Evolutionary conservation across 2,888 invertebrate species (phyloP).

Genomic region (Melinaea marsaeus): DNA sequence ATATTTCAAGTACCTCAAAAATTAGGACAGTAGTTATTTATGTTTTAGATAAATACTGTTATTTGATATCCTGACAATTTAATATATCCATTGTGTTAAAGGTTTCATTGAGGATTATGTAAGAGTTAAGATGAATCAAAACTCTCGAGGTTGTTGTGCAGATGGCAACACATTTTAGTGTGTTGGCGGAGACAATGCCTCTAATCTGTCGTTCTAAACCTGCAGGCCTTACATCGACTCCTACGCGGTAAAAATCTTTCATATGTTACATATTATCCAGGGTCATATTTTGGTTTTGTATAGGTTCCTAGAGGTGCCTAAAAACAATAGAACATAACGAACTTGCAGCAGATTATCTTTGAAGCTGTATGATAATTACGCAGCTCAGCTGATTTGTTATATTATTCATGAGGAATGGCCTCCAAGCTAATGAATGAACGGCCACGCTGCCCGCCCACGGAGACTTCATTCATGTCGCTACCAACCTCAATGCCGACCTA

Average conservation of each 20-base stretch:
- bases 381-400: conserved; percentile 66
- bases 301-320: not conserved
- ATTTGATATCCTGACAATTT: not conserved
- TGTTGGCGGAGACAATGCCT: conserved; percentile 73
- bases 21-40: conserved; percentile 7
- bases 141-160: conserved; percentile 38
- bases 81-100: no score
- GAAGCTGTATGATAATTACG: conserved; percentile 44
- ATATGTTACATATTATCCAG: conserved; percentile 9
- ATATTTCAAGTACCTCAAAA: conserved; percentile 15
- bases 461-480: conserved; percentile 68
- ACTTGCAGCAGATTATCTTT: conserved; percentile 10
- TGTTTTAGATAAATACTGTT: not conserved
- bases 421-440: conserved; percentile 73
- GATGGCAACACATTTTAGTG: conserved; percentile 49
- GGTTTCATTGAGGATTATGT: not conserved
- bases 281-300: not conserved
- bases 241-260: conserved; percentile 67
- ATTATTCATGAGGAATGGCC: conserved; percentile 74
- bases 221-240: conserved; percentile 77
- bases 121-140: conserved; percentile 41
- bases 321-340: not conserved
- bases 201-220: conserved; percentile 60
- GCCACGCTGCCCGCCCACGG: conserved; percentile 57
- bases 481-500: conserved; percentile 55